Evolutionary conservation across 2,797 vertebrate genomes (phyloP), one percentile per base, ranked within the genome.

Genomic region (Sphaeramia orbicularis): DNA sequence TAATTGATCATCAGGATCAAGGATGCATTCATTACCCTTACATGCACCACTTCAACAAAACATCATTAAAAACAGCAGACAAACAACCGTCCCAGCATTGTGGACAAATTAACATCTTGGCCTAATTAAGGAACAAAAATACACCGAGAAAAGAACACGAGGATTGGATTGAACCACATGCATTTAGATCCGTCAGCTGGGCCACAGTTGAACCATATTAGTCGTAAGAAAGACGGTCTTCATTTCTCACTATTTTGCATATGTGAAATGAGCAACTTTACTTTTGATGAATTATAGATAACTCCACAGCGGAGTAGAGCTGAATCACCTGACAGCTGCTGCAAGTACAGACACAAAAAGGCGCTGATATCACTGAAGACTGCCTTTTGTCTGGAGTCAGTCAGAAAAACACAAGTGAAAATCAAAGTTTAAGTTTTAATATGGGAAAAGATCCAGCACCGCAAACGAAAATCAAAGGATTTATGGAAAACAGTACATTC

Each of bases 21-120:
- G n/a, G 18, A 62, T 24, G 37, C 12, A 16, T 38, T 59, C 37
- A 36, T 72, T 56, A 18, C 10, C 52, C 41, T 57, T 32, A 36
- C 32, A 77, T 42, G 45, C 21, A 21, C 37, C 49, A 72, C 40
- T 72, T 74, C 35, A 68, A 62, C 40, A 35, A 53, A 68, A 59
- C 41, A 60, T 32, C 48, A 42, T 21, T 19, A 40, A 61, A 74
- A 69, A 2, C 64, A 69, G 37, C 65, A 64, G 47, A 73, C 53
- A 63, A 43, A 18, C 15, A 40, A 44, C 2, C 0, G 38, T 55
- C 54, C 10, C 8, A 4, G 19, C n/a, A 42, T 52, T 4, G 19
- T 1, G 13, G 27, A 54, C 12, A 10, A 51, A 55, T 21, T 1
- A 61, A 15, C 64, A 36, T 40, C 16, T 37, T 24, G 52, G 43